These are phyloP conservation scores for Hydractinia echinata DNA, from an alignment of 30 jellyfish, hydroid and myxozoan genomes.

Conservation along the genomic window DNA sequence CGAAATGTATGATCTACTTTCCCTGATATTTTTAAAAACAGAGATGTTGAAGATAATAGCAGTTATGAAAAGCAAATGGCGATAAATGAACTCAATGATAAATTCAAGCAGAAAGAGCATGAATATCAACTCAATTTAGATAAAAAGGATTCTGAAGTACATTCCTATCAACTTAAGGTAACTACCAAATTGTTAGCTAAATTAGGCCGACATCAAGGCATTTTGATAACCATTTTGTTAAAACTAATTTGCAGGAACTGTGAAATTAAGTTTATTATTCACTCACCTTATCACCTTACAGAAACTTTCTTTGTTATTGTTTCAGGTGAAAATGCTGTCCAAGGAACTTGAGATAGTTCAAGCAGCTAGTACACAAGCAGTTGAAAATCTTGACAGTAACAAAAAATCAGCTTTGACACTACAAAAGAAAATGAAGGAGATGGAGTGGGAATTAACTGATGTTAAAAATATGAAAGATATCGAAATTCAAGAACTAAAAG, in stretches of 20 bases:
- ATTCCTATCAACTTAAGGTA: slow-evolving; percentile 23
- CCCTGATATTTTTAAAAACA: not conserved
- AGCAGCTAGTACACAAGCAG: slow-evolving; percentile 10
- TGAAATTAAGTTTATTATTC: too few species aligned
- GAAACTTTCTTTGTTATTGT: not conserved
- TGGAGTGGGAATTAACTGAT: slow-evolving; percentile 60
- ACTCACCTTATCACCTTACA: too few species aligned
- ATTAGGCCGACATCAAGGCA: not conserved
- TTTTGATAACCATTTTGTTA: too few species aligned
- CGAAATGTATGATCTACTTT: too few species aligned
- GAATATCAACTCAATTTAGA: slow-evolving; percentile 37
- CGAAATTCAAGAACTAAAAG: slow-evolving; percentile 43
- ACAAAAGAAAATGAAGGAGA: slow-evolving; percentile 34
- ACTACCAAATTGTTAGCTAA: not conserved
- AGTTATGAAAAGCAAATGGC: slow-evolving; percentile 34
- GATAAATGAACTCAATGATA: slow-evolving; percentile 58
- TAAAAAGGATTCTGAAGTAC: slow-evolving; percentile 22
- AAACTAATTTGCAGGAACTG: too few species aligned
- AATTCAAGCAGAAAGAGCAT: slow-evolving; percentile 36
- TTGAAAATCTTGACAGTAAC: slow-evolving; percentile 31
- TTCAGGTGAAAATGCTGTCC: slow-evolving; percentile 45
- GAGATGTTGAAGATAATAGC: slow-evolving; percentile 49
- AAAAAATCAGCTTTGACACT: slow-evolving; percentile 30
- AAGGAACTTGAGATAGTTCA: slow-evolving; percentile 48
- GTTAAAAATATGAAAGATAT: slow-evolving; percentile 47